Conservation (phyloP, 92 coral and sea anemone genomes). For the Siderastrea radians region DNA sequence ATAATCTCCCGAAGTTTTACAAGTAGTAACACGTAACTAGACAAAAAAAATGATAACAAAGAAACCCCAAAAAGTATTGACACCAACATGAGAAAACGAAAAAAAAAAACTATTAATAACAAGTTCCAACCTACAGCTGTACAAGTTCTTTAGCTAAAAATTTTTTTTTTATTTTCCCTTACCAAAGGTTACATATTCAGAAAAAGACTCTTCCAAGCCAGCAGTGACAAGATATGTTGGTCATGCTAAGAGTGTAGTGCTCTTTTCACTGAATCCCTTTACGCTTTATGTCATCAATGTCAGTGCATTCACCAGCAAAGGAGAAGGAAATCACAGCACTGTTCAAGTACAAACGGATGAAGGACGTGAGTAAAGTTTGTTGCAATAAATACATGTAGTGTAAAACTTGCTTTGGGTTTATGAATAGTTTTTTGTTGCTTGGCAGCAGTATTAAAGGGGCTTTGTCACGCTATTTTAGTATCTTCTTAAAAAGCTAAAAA, state of each 20-base stretch:
- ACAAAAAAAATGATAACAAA: too few relatives aligned
- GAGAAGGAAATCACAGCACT: slow-evolving; percentile 37
- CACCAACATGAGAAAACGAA: too few relatives aligned
- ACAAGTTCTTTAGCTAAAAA: not conserved
- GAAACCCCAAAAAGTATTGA: too few relatives aligned
- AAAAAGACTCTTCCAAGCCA: not conserved
- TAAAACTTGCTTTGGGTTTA: not conserved
- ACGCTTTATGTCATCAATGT: slow-evolving; percentile 48
- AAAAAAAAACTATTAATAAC: too few relatives aligned
- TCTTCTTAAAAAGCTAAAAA: too few relatives aligned
- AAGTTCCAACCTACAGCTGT: too few relatives aligned
- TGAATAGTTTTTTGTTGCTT: too few relatives aligned
- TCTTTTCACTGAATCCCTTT: slow-evolving; percentile 35
- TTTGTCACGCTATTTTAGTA: too few relatives aligned
- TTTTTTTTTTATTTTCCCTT: not conserved
- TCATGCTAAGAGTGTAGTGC: not conserved
- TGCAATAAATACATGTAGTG: not conserved
- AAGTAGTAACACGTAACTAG: too few relatives aligned
- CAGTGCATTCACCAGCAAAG: slow-evolving; percentile 63
- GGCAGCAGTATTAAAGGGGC: too few relatives aligned
- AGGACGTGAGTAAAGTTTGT: slow-evolving; percentile 55
- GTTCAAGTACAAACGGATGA: slow-evolving; percentile 34
- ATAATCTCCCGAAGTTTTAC: too few relatives aligned
- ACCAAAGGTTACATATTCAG: slow-evolving; percentile 20
- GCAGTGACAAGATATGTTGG: not conserved